Evolutionary conservation across 2,888 invertebrate genomes (phyloP), one percentile per base, ranked within the genome.

Genomic region (Anagyrus pseudococci): DNA sequence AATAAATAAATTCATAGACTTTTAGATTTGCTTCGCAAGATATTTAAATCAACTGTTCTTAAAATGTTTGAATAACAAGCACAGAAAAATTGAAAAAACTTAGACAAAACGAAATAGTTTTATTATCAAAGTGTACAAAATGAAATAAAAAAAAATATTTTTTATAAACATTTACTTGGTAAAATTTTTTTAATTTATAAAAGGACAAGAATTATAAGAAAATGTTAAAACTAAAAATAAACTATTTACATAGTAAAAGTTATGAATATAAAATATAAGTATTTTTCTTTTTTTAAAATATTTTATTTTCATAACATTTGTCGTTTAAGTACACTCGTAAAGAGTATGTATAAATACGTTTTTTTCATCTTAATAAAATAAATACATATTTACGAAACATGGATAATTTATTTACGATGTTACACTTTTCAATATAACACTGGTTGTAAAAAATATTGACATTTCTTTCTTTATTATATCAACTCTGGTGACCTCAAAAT

Each of bases 401-500:
- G 62, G 52, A 63, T 66, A 64, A 62, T 67, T 67, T 67, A 64
- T 64, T 67, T 63, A 50, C 47, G 46, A 60, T 67, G 25, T 46
- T 67, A 64, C 63, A 63, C 48, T 44, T 64, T 43, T 61, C 46
- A 67, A 61, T 67, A 61, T 58, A 67, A 67, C 67, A 59, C 60
- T 64, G 49, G 44, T 46, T 58, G 62, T 67, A 67, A 67, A 67
- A 67, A 67, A 67, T 67, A 67, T 67, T 64, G 63, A 67, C 61
- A 64, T 67, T 64, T 61, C 46, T 63, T 57, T 47, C n/a, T n/a
- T 46, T 49, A 17, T 44, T 57, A 52, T 58, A 50, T 55, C 43
- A 63, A 63, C 66, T 63, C 55, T 67, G 56, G 60, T 40, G 54
- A 61, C 63, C 63, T 67, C 60, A 56, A 63, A 58, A 63, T 61